Evolutionary conservation across 2,113 vertebrate genomes (phyloP).

Genomic region (Onychorhynchus coronatus): DNA sequence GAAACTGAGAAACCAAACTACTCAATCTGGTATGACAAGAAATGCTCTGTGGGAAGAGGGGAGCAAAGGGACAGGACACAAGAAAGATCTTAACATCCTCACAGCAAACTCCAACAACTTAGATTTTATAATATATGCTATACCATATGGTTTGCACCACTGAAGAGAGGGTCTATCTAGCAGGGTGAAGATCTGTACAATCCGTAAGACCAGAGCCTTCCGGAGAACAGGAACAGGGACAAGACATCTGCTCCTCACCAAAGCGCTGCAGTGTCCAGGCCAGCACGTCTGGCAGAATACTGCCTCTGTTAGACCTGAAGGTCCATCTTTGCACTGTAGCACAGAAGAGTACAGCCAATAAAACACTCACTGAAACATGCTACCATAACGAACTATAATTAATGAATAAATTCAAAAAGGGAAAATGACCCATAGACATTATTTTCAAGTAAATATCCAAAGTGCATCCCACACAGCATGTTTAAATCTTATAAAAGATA

Average conservation of each 20-base stretch:
- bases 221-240: background rate
- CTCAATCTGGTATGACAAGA: background rate
- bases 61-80: background rate
- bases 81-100: background rate
- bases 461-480: background rate
- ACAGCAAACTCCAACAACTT: background rate
- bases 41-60: background rate
- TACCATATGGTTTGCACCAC: background rate
- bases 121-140: background rate
- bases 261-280: background rate
- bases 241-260: background rate
- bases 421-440: background rate
- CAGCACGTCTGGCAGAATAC: background rate
- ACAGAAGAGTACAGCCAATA: background rate
- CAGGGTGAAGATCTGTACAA: background rate
- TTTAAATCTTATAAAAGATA: background rate
- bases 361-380: background rate
- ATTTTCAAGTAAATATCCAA: background rate
- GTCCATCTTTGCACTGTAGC: background rate
- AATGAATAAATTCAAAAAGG: background rate
- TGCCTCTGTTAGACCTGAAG: background rate
- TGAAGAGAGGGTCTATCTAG: background rate
- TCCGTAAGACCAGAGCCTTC: background rate
- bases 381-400: background rate
- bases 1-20: background rate